These are phyloP conservation scores for Ictalurus punctatus DNA, from an alignment of 2,113 vertebrate genomes.

Conservation along the genomic window DNA sequence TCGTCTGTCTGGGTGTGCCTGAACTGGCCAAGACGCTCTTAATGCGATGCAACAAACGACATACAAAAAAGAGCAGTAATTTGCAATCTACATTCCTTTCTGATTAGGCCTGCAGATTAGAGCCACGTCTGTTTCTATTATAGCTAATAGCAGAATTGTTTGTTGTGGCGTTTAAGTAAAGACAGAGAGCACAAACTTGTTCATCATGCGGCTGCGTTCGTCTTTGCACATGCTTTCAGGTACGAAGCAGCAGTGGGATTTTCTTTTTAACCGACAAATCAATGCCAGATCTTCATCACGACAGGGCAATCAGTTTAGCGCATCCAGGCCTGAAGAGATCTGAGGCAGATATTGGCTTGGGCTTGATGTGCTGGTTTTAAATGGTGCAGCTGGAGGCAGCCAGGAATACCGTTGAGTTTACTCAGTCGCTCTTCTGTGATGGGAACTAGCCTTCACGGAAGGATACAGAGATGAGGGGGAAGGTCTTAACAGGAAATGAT, in stretches of 20 bases:
- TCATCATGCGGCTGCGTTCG: background rate
- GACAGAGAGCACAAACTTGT: background rate
- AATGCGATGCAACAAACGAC: background rate
- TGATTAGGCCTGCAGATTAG: constrained; percentile 33
- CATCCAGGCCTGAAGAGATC: constrained; percentile 27
- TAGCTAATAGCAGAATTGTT: constrained; percentile 11
- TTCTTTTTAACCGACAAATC: constrained; percentile 4
- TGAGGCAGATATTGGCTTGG: constrained; percentile 13
- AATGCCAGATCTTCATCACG: constrained; percentile 26
- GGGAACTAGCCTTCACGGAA: constrained; percentile 28
- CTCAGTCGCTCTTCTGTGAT: constrained; percentile 4
- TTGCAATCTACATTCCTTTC: constrained; percentile 24
- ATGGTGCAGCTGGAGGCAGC: constrained; percentile 31
- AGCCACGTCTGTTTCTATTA: constrained; percentile 27
- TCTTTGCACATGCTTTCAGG: constrained; percentile 21
- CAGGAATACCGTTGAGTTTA: constrained; percentile 33
- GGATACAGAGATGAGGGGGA: constrained; percentile 30
- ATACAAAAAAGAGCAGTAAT: constrained; percentile 4
- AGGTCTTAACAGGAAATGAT: constrained; percentile 8
- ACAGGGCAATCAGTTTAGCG: constrained; percentile 2
- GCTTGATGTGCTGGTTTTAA: constrained; percentile 25
- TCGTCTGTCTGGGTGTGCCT: background rate
- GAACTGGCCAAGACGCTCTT: background rate
- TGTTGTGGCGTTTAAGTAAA: constrained; percentile 24
- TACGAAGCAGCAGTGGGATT: background rate